Evolutionary conservation across 2,113 vertebrate genomes (phyloP).

Genomic region (Phalacrocorax aristotelis): DNA sequence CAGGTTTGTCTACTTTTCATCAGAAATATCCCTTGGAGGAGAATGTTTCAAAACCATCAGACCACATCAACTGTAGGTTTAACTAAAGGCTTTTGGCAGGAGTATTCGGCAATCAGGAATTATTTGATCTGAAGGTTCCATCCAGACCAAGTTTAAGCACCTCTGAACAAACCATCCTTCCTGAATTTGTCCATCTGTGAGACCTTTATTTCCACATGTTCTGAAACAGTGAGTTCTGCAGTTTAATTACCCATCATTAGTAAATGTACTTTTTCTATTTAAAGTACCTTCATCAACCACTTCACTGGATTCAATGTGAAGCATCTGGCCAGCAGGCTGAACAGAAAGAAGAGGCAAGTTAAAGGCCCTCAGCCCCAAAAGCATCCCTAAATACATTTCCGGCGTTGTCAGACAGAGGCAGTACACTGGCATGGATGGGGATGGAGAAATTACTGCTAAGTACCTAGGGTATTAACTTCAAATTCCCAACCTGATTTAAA

Average conservation of each 20-base stretch:
- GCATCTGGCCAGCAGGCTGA: constrained; percentile 20
- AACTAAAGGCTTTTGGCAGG: neutral
- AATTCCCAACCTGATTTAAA: neutral
- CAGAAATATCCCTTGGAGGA: neutral
- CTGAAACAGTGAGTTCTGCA: neutral
- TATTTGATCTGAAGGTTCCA: neutral
- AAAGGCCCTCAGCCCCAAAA: neutral
- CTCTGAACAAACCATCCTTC: neutral
- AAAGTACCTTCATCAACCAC: neutral
- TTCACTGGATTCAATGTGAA: neutral
- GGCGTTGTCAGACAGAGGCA: neutral
- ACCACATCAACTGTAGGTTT: neutral
- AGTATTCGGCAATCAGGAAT: neutral
- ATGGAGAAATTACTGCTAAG: neutral
- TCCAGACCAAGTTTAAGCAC: neutral
- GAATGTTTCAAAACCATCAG: neutral
- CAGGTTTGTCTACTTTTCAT: neutral
- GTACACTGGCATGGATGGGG: neutral
- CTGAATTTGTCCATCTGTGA: neutral
- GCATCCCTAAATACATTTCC: neutral
- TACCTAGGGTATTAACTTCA: neutral
- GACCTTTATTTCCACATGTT: neutral
- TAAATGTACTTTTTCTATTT: neutral
- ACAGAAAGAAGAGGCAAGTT: neutral
- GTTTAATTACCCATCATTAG: neutral